Base-by-base conservation (phyloP, 2,797 vertebrate genomes). In the Danio choprae region DNA sequence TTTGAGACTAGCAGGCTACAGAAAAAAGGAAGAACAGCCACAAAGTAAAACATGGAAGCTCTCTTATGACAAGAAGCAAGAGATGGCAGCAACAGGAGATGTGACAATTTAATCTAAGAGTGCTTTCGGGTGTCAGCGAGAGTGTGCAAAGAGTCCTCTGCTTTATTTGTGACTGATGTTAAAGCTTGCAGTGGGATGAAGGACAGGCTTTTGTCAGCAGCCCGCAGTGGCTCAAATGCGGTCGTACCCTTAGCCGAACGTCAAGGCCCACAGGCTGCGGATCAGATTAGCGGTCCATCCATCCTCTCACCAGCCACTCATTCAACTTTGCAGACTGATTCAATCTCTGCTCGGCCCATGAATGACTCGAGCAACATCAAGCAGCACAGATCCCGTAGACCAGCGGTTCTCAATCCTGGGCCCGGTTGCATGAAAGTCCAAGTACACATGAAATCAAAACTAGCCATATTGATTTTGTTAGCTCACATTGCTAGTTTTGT, bases 261-360 rank as follows among this genome's bases (percentile, higher is more conserved):
- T 63, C 68, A 67, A 70, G 43, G 77, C 43, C 38, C 63, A 36
- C 48, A 69, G 50, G 41, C 64, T 71, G n/a, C 29, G 41, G 82
- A 85, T 77, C 74, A 64, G 73, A 77, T 85, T 84, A 84, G 15
- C 79, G n/a, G 20, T 70, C 65, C 60, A 80, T 74, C 63, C 48
- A 51, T 53, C 51, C 22, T 67, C 72, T 75, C 69, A 22, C 64
- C 20, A 67, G 53, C 72, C 55, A 56, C 80, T 68, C 72, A 48
- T 67, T 63, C 13, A 55, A 71, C 82, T 79, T 86, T 73, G 83
- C 83, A 18, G 80, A 85, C 65, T 40, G 75, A 86, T 87, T 85
- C 76, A 50, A 64, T 82, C 78, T 70, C 64, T 63, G 60, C 43
- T 51, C 20, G 16, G n/a, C 67, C 77, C 59, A 79, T 76, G 60